phyloP scores from a whole-genome alignment of 1,140 invertebrate species.

The Pseudomyrmex concolor region DNA sequence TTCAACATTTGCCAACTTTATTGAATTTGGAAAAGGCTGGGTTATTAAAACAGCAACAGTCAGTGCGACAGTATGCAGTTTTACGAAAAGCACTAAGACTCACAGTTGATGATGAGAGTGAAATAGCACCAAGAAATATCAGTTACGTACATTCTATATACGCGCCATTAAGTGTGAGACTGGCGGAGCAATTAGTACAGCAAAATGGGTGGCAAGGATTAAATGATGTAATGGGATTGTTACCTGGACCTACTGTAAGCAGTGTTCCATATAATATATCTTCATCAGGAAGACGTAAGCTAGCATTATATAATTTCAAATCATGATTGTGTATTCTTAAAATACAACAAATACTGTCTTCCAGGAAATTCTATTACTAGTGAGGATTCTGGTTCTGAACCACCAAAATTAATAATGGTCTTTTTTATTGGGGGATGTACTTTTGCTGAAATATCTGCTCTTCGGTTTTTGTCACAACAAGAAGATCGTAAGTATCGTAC shows the following conservation, averaged over 20 bases:
- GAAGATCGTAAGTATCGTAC: slow-evolving; percentile 90
- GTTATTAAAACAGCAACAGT: slow-evolving; percentile 90
- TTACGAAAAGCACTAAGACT: slow-evolving; percentile 91
- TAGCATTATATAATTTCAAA: slow-evolving; percentile 16
- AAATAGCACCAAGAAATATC: slow-evolving; percentile 94
- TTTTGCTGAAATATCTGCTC: slow-evolving; percentile 96
- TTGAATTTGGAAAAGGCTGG: slow-evolving; percentile 95
- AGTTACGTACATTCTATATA: slow-evolving; percentile 97
- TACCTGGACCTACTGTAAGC: slow-evolving; percentile 87
- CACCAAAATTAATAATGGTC: slow-evolving; percentile 93
- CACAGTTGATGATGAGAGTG: slow-evolving; percentile 94
- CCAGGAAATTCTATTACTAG: slow-evolving; percentile 87
- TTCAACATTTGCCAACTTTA: slow-evolving; percentile 93
- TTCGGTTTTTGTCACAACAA: slow-evolving; percentile 95
- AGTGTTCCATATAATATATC: slow-evolving; percentile 67
- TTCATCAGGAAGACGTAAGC: slow-evolving; percentile 85
- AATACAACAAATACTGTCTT: slow-evolving; percentile 58
- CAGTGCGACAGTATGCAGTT: slow-evolving; percentile 89
- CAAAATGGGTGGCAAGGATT: slow-evolving; percentile 93
- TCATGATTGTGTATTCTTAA: slow-evolving; percentile 9
- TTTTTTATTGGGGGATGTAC: slow-evolving; percentile 99
- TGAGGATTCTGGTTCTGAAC: slow-evolving; percentile 89
- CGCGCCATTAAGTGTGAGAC: slow-evolving; percentile 95
- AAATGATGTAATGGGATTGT: slow-evolving; percentile 88
- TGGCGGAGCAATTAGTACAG: slow-evolving; percentile 94